Conservation (phyloP, 1,140 invertebrate species). For the Phymastichus coffea region DNA sequence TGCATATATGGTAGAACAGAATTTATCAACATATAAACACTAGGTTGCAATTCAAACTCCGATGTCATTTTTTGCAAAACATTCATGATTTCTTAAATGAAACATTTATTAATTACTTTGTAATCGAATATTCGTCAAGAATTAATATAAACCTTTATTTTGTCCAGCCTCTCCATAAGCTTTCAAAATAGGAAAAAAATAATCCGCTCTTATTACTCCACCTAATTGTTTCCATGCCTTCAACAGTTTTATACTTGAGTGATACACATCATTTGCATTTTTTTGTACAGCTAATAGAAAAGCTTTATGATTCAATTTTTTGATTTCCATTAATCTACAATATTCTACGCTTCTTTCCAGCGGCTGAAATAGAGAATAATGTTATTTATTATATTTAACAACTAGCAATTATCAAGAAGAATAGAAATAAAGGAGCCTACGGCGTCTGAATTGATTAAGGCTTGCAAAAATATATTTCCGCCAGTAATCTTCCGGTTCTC, state of each 20-base stretch:
- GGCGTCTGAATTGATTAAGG: background rate
- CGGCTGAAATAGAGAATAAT: background rate
- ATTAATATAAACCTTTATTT: background rate
- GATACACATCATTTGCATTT: background rate
- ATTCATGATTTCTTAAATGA: background rate
- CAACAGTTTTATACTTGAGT: background rate
- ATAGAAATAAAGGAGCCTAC: too few species aligned
- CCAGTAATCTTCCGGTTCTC: background rate
- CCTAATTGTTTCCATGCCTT: constrained; percentile 4
- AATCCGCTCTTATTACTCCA: background rate
- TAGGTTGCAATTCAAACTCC: background rate
- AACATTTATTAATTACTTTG: background rate
- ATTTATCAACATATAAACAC: background rate
- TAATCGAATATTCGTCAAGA: too few species aligned
- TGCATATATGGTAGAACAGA: background rate
- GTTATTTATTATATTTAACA: too few species aligned
- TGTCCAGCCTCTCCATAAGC: background rate
- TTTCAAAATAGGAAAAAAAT: constrained; percentile 6
- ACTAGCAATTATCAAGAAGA: background rate
- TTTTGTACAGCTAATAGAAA: background rate
- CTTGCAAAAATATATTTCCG: background rate
- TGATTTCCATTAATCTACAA: background rate
- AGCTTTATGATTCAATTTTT: constrained; percentile 1
- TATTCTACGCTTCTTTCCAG: background rate
- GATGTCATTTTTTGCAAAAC: background rate